Evolutionary conservation across 2,797 vertebrate genomes (phyloP).

Genomic region (Sebastes hubbsi): DNA sequence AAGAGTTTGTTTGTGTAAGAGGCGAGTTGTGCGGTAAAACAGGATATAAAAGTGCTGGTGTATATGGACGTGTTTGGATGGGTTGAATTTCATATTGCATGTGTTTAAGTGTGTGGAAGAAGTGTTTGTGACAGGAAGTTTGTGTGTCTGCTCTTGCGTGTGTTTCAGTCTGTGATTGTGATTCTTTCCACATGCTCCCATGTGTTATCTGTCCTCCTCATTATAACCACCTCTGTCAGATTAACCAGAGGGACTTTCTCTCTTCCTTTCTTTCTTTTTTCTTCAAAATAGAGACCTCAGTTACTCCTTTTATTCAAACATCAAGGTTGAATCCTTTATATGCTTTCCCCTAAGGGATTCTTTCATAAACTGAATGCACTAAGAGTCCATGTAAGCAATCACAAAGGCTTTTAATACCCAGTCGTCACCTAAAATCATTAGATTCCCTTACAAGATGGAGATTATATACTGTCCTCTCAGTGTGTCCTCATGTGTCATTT

Average conservation of each 20-base stretch:
- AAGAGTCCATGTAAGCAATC: background rate
- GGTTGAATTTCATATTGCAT: constrained; percentile 37
- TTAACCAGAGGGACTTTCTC: constrained; percentile 65
- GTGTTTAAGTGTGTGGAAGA: constrained; percentile 28
- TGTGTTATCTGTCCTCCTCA: constrained; percentile 75
- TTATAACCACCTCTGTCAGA: constrained; percentile 75
- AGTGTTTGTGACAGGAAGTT: constrained; percentile 72
- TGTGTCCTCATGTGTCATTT: constrained; percentile 15
- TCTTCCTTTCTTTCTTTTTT: constrained; percentile 52
- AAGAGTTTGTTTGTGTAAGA: constrained; percentile 15
- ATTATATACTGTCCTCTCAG: background rate
- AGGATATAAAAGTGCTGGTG: constrained; percentile 22
- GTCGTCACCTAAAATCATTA: constrained; percentile 16
- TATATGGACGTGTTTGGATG: constrained; percentile 29
- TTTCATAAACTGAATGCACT: constrained; percentile 2
- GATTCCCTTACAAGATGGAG: constrained; percentile 11
- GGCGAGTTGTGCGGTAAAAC: background rate
- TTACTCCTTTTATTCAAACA: constrained; percentile 13
- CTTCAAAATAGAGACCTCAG: constrained; percentile 35
- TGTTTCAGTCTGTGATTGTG: constrained; percentile 59
- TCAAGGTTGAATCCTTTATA: constrained; percentile 23
- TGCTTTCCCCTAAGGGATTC: constrained; percentile 5
- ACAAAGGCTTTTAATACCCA: background rate
- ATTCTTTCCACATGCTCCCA: constrained; percentile 77
- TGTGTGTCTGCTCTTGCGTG: constrained; percentile 56